These are phyloP conservation scores for Marmota flaviventris DNA, from an alignment of 2,113 vertebrate genomes.

Conservation along the genomic window DNA sequence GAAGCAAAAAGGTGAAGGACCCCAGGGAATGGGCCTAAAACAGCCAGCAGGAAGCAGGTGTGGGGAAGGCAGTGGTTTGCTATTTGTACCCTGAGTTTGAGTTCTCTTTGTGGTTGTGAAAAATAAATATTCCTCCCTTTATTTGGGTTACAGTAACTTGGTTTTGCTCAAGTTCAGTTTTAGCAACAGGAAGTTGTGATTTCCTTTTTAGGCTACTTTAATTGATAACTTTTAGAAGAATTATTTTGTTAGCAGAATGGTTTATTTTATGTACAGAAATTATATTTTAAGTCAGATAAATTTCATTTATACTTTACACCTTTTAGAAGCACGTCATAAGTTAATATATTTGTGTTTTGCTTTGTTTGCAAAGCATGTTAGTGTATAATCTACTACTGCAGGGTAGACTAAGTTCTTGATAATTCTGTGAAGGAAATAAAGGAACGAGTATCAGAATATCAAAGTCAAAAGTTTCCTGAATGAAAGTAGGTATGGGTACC, in stretches of 20 bases:
- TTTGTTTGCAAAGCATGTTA: conserved; percentile 20
- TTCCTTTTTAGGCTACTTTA: conserved; percentile 48
- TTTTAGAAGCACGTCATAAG: conserved; percentile 27
- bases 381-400: background rate
- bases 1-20: background rate
- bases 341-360: conserved; percentile 2
- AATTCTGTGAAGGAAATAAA: conserved; percentile 36
- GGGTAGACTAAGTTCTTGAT: conserved; percentile 10
- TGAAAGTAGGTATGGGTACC: background rate
- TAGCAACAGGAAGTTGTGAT: background rate
- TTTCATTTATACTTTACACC: background rate
- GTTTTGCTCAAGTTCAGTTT: background rate
- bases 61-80: background rate
- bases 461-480: conserved; percentile 1
- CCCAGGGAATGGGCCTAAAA: too few species aligned
- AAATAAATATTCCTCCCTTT: conserved; percentile 8
- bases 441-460: background rate
- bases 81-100: background rate
- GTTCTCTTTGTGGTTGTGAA: background rate
- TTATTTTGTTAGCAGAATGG: background rate
- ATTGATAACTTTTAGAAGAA: conserved; percentile 8
- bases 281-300: background rate
- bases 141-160: background rate
- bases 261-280: background rate
- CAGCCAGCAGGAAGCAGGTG: background rate